Evolutionary conservation across 2,797 vertebrate species (phyloP), one percentile per base, ranked within the genome.

Genomic region (Enteromius fasciolatus): DNA sequence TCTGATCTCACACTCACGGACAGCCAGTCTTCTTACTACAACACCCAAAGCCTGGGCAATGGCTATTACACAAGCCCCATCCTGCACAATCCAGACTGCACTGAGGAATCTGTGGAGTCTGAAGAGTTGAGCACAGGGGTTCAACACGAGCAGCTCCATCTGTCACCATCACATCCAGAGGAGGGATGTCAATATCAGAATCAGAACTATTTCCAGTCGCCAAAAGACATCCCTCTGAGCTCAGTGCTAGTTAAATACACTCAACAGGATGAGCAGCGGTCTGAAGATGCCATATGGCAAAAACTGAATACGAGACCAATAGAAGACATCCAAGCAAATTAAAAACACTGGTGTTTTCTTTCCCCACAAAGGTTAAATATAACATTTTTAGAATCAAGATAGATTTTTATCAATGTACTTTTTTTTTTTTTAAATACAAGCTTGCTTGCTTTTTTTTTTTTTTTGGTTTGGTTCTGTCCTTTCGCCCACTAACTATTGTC

Each of bases 171-270:
- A 18, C 61, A 78, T 25, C 14, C 52, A 59, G 33, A 57, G 14
- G 39, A 28, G 67, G 64, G 25, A 41, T 66, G 18, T 63, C 50
- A 46, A 6, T 11, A 64, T 46, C 83, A 76, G 10, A 76, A 46
- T 44, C 4, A 72, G 18, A 4, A 50, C 69, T 4, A 17, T 31
- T 31, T 17, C 2, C 14, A 1, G 6, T 28, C 61, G 8, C 28
- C 18, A 17, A 28, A 33, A 31, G 8, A 25, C 28, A 61, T 90
- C 63, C 90, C 87, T 9, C 78, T 90, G 39, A 84, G 77, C 46
- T 88, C 88, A 0, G 88, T 90, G 20, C 80, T 52, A 82, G 81
- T 90, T 69, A 83, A 84, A 48, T 23, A 33, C n/a, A 23, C 5
- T 67, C 73, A 63, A 75, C 64, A 31, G 63, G 73, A 74, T 41